Evolutionary conservation across 2,797 vertebrate species (phyloP), one percentile per base, ranked within the genome.

Genomic region (Halcyon leucocephala): DNA sequence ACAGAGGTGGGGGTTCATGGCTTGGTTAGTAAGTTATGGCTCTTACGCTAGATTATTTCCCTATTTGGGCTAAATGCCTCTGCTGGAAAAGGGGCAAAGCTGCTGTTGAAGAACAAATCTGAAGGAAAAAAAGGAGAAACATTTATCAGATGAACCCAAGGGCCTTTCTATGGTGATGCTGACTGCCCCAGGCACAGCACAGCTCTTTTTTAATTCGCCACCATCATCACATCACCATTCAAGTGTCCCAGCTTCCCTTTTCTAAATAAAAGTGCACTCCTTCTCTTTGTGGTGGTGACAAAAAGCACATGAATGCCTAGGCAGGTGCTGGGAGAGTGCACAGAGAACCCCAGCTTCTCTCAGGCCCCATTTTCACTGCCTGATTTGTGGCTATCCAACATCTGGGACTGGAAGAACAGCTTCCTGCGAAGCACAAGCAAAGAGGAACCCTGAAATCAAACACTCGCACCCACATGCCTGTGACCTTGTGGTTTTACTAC

Each of bases 401-500:
- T 48, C 58, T 86, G 74, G 58, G 71, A 62, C 31, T 1, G 19
- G 20, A 66, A 67, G 55, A 70, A 41, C 55, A 37, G 80, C 64
- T 92, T 52, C 71, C 82, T 28, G 76, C 1, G 2, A 76, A 91
- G 64, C 14, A 0, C 44, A 14, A 78, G 89, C 14, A 10, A n/a
- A 61, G 60, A 88, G 82, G 74, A 96, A 55, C 86, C 92, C 90
- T 52, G 67, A 76, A 62, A 92, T 87, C 76, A 74, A 72, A 82
- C 70, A 14, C 91, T 87, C 1, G 48, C 57, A 92, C 78, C 87
- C 84, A 78, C 89, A 92, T 1, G 70, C 67, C 78, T 8, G 81
- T 94, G 93, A 94, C 95, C 95, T 95, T 92, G 92, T 93, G 95
- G 84, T 76, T 96, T 96, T 92, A 96, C 93, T 96, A 89, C 72